These are phyloP conservation scores for Motacilla tschutschensis DNA, from an alignment of 2,113 vertebrate species.

Conservation along the genomic window DNA sequence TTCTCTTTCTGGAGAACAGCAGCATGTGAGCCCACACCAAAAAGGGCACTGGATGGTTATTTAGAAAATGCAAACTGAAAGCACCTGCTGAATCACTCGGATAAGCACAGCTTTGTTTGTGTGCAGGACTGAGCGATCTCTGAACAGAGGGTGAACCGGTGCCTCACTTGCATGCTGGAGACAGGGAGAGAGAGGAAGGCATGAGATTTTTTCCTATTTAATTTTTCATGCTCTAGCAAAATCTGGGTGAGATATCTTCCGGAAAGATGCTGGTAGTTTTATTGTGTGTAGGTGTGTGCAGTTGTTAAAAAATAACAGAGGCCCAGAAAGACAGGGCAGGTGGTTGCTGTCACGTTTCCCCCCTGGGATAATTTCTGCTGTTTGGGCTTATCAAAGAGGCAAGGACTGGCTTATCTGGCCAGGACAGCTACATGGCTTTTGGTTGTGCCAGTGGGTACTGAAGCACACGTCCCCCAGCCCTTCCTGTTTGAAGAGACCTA, in stretches of 20 bases:
- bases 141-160: neutral
- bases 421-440: neutral
- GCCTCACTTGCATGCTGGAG: neutral
- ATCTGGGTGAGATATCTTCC: neutral
- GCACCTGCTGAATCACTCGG: neutral
- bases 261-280: neutral
- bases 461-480: accelerated
- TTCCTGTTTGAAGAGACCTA: neutral
- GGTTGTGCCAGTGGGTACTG: neutral
- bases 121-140: neutral
- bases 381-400: neutral
- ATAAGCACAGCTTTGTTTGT: neutral
- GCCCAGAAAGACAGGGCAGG: neutral
- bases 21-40: neutral
- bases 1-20: neutral
- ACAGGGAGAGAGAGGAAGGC: neutral
- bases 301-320: neutral
- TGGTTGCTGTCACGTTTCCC: neutral
- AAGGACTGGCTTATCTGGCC: neutral
- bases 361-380: neutral
- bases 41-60: neutral
- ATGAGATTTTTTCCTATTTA: neutral
- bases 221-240: neutral
- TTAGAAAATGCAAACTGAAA: slow-evolving; percentile 2
- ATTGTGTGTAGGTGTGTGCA: neutral